Base-by-base conservation (phyloP, 2,888 invertebrate genomes). In the Trypoxylon attenuatum region DNA sequence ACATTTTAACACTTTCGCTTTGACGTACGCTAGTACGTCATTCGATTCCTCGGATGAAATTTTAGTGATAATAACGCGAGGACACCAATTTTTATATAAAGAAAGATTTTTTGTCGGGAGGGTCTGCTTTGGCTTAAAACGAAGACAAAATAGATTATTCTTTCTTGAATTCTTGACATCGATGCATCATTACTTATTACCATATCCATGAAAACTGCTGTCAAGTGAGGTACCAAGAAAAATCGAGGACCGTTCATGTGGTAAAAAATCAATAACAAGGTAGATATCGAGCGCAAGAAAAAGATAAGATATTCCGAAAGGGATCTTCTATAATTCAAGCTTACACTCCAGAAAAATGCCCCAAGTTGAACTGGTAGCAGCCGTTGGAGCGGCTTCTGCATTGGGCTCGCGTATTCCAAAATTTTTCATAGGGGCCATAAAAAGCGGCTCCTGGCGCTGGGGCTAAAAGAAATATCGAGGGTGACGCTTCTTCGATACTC, bases 361-460 rank as follows among this genome's bases (percentile, higher is more conserved):
- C 13, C 45, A 43, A 46, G 53, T 74, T 15, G 19, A 55, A 65
- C 39, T 55, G 10, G 18, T 57, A 72, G 43, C 49, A 62, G 52
- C 45, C 46, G 64, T 65, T 73, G 39, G 19, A 10, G 23, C 19
- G 22, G 25, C 39, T 21, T 27, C 65, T 33, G 46, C 51, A 43
- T 57, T 54, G 57, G 43, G 10, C 19, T 39, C 55, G 52, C 54
- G 52, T 55, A 39, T 29, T 55, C 55, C 59, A 71, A 74, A 72
- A 72, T 71, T 74, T 71, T 72, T 72, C 75, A 72, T 66, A 59
- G 22, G 50, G 41, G 41, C 42, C 60, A 51, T 72, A 72, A 72
- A 75, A 61, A 71, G 43, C 46, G 38, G 6, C 41, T 42, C 55
- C 46, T 10, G 29, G 45, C 42, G 58, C 41, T 51, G 65, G 42